Evolutionary conservation across 2,797 vertebrate genomes (phyloP).

Genomic region (Antrozous pallidus): DNA sequence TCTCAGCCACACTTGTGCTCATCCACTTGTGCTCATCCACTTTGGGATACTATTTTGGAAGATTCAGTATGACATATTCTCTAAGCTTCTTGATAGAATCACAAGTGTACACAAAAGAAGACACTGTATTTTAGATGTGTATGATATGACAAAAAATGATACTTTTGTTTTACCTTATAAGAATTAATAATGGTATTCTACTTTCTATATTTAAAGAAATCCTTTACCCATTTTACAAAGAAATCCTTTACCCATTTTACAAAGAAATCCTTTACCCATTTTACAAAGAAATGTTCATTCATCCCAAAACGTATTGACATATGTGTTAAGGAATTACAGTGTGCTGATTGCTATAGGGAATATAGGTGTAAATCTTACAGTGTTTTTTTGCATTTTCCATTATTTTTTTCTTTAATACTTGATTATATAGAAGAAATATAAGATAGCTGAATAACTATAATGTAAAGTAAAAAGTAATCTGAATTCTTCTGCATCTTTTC

Average conservation of each 20-base stretch:
- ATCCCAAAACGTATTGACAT: not conserved
- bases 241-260: not conserved
- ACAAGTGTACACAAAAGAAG: not conserved
- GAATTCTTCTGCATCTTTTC: not conserved
- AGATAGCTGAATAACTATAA: not conserved
- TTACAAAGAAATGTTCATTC: not conserved
- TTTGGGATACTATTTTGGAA: not conserved
- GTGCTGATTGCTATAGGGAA: not conserved
- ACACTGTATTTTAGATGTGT: not conserved
- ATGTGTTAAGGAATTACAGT: not conserved
- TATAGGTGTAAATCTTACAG: not conserved
- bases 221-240: not conserved
- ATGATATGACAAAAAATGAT: not conserved
- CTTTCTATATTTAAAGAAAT: not conserved
- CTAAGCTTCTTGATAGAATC: not conserved
- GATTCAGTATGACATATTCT: not conserved
- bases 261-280: not conserved
- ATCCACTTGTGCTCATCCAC: not conserved
- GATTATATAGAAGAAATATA: not conserved
- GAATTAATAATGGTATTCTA: not conserved
- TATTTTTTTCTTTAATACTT: not conserved
- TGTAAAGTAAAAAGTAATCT: not conserved
- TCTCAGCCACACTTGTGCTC: not conserved
- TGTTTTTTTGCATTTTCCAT: not conserved
- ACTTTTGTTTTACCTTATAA: not conserved